These are phyloP conservation scores for Phrynocephalus forsythii DNA, from an alignment of 2,797 vertebrate species.

Conservation along the genomic window DNA sequence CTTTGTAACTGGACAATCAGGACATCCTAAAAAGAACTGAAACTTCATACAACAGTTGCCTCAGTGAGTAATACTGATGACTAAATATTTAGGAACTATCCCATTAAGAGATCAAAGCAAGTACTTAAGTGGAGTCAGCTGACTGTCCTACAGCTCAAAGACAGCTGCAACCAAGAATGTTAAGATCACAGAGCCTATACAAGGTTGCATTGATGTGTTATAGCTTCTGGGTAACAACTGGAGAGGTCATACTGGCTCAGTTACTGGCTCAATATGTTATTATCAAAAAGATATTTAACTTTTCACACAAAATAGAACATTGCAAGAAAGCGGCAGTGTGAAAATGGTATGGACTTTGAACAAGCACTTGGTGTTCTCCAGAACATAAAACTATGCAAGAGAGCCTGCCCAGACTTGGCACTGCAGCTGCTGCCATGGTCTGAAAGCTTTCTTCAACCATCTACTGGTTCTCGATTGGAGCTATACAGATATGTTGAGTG, in stretches of 20 bases:
- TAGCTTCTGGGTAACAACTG: constrained; percentile 21
- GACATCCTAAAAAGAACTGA: constrained; percentile 29
- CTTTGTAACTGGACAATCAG: constrained; percentile 25
- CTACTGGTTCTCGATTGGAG: not conserved
- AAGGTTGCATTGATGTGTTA: not conserved
- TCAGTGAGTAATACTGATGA: constrained; percentile 27
- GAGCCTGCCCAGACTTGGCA: not conserved
- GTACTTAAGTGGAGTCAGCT: not conserved
- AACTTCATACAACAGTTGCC: not conserved
- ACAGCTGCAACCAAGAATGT: not conserved
- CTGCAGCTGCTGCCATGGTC: not conserved
- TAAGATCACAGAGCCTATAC: not conserved
- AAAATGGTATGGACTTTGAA: not conserved
- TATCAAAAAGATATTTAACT: not conserved
- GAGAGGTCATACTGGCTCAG: not conserved
- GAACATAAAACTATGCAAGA: not conserved
- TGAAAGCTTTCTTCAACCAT: not conserved
- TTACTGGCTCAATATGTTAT: not conserved
- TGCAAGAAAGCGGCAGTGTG: not conserved
- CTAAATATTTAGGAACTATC: constrained; percentile 52
- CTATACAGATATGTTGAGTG: not conserved
- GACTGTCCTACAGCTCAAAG: constrained; percentile 20
- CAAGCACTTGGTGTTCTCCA: not conserved
- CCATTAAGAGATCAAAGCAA: constrained; percentile 37
- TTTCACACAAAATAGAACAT: not conserved